phyloP scores from a whole-genome alignment of 2,797 vertebrate species.

The Vultur gryphus region DNA sequence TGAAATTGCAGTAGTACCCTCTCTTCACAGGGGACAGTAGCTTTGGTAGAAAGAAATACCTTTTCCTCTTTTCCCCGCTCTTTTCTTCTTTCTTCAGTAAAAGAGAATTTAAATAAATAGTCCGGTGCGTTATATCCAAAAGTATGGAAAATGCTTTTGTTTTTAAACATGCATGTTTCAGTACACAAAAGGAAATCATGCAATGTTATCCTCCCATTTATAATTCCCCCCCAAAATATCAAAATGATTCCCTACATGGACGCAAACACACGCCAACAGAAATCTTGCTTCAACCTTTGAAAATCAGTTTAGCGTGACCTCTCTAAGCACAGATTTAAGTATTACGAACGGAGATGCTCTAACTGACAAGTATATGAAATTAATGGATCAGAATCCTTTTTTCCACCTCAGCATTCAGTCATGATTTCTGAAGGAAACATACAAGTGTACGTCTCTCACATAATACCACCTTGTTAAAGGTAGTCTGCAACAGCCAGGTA shows the following conservation, averaged over 20 bases:
- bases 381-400: conserved; percentile 13
- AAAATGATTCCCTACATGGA: background rate
- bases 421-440: conserved; percentile 13
- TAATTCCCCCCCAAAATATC: background rate
- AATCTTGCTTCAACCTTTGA: conserved; percentile 9
- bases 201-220: background rate
- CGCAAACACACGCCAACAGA: background rate
- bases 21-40: background rate
- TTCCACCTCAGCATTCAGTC: conserved; percentile 25
- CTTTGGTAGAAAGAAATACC: background rate
- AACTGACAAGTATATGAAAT: conserved; percentile 33
- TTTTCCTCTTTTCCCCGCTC: background rate
- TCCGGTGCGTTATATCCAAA: background rate
- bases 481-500: background rate
- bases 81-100: background rate
- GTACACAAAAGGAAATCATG: background rate
- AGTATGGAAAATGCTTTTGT: background rate
- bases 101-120: background rate
- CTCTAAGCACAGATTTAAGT: conserved; percentile 8
- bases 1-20: background rate
- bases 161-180: background rate
- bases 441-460: background rate
- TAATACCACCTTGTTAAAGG: conserved; percentile 1
- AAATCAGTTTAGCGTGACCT: background rate
- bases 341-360: background rate